Base-by-base conservation (phyloP, 2,888 invertebrate genomes). In the Temnothorax unifasciatus region DNA sequence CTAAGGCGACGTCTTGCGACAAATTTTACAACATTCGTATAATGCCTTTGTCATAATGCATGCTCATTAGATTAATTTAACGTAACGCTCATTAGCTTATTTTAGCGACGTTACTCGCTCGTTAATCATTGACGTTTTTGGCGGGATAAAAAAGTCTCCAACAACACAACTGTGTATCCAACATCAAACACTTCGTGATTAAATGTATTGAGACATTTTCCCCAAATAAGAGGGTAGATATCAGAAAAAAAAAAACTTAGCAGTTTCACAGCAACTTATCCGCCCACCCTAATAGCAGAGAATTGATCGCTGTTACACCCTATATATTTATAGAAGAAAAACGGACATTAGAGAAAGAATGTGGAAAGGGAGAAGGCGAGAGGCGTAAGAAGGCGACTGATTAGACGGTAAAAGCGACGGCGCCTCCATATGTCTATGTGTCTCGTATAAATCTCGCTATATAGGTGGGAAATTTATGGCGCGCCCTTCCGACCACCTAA, bases 401-500 rank as follows among this genome's bases (percentile, higher is more conserved):
- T 90, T 88, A 90, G 90, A 87, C 69, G 82, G 76, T 68, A 83
- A 85, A 85, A 88, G 83, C 85, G 84, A 83, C 83, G 89, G 75
- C 74, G 71, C 76, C 83, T 83, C 73, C 85, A 84, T 68, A 64
- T 79, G 77, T 54, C 41, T 38, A 59, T 57, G 83, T 83, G 77
- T 86, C 88, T 82, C 84, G 77, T 87, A 90, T 90, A 90, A 90
- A 90, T 90, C 89, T 90, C 84, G 61, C 84, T 77, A n/a, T n/a
- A n/a, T n/a, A 75, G 69, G 74, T 69, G 82, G 76, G 71, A 87
- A 85, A 90, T 90, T 90, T 90, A 90, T 87, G 83, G 86, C 71
- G 83, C 86, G 84, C 90, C 86, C 90, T 89, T 89, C 88, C 90
- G 88, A 88, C 87, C 77, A 68, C 74, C 87, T 86, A 87, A 90